phyloP scores from a whole-genome alignment of 2,113 vertebrate species.

The Oncorhynchus tshawytscha region DNA sequence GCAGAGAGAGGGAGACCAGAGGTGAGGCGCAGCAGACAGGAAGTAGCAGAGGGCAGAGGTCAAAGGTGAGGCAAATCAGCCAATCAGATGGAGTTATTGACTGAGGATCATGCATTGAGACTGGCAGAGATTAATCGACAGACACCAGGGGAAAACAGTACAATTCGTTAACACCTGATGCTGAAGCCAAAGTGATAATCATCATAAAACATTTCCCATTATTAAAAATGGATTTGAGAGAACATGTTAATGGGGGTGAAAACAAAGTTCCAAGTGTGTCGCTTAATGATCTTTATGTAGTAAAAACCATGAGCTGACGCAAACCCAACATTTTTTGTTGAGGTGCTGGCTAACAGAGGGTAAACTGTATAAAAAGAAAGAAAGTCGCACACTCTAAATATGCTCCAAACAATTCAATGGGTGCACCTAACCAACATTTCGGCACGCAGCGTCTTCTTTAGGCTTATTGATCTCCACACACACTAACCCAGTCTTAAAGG shows the following conservation, averaged over 20 bases:
- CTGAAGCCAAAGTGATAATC: background rate
- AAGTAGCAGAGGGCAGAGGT: constrained; percentile 51
- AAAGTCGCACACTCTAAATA: no score
- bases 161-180: background rate
- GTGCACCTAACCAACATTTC: no score
- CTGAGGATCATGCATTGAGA: constrained; percentile 41
- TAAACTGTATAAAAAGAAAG: no score
- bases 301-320: no score
- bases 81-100: constrained; percentile 30
- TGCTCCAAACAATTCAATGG: no score
- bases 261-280: background rate
- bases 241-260: background rate
- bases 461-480: no score
- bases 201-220: background rate
- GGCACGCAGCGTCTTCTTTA: no score
- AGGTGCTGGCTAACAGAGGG: no score
- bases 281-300: background rate
- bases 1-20: constrained; percentile 81
- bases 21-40: constrained; percentile 57
- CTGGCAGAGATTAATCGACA: background rate
- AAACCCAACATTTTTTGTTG: background rate
- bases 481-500: background rate
- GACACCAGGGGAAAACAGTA: background rate
- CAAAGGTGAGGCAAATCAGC: constrained; percentile 46
- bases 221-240: background rate